phyloP scores from a whole-genome alignment of 2,113 vertebrate species.

The Tenrec ecaudatus region DNA sequence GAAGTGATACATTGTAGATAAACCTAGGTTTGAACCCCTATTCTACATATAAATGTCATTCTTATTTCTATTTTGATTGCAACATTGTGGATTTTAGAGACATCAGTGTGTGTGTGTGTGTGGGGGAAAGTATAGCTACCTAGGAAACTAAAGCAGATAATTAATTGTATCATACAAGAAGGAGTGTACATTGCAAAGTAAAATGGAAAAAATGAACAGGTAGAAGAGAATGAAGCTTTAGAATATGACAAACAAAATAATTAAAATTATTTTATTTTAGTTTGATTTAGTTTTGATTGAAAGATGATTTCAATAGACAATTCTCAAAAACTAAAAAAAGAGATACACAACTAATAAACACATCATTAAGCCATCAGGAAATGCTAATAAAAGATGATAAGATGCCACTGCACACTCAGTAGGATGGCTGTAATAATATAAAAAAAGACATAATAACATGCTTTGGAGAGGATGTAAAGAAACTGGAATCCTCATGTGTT shows the following conservation, averaged over 20 bases:
- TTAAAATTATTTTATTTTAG: no score
- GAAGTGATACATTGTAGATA: not conserved
- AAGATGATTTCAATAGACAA: not conserved
- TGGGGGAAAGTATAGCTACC: not conserved
- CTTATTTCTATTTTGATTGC: slow-evolving; percentile 34
- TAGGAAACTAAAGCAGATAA: not conserved
- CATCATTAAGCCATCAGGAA: not conserved
- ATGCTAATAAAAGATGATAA: not conserved
- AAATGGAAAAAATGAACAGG: not conserved
- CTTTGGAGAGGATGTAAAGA: not conserved
- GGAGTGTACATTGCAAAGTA: not conserved
- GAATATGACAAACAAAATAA: not conserved
- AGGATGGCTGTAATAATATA: not conserved
- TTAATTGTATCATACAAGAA: not conserved
- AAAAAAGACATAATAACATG: not conserved
- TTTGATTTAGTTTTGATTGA: no score
- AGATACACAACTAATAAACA: not conserved
- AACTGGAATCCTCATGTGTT: not conserved
- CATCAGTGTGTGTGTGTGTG: no score
- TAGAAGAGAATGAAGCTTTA: slow-evolving; percentile 24
- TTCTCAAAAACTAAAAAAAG: not conserved
- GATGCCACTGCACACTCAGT: not conserved
- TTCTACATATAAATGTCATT: not conserved
- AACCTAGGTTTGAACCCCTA: not conserved
- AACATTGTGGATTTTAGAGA: not conserved